phyloP scores from a whole-genome alignment of 2,797 vertebrate genomes.

The Bucorvus abyssinicus region DNA sequence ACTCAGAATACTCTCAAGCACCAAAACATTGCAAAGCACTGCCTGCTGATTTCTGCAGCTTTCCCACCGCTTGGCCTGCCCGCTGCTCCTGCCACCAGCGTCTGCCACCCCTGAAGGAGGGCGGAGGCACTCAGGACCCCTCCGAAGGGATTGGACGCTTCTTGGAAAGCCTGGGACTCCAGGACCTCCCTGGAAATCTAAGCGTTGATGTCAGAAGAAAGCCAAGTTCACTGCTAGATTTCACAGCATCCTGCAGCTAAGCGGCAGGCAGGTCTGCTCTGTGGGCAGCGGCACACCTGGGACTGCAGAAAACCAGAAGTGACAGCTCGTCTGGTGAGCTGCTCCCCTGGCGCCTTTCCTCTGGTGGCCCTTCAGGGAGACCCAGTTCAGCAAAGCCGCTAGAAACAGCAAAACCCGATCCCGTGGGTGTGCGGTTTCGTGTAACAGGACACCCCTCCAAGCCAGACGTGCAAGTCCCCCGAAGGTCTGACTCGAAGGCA shows the following conservation, averaged over 20 bases:
- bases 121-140: not conserved
- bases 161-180: not conserved
- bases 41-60: not conserved
- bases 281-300: not conserved
- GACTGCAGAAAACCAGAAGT: not conserved
- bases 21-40: not conserved
- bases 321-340: slow-evolving; percentile 63
- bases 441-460: slow-evolving; percentile 42
- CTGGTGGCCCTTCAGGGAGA: slow-evolving; percentile 61
- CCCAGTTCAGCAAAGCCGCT: slow-evolving; percentile 56
- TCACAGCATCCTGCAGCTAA: not conserved
- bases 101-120: not conserved
- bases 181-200: not conserved
- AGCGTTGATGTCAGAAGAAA: not conserved
- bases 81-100: not conserved
- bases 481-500: slow-evolving; percentile 33
- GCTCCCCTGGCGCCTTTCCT: slow-evolving; percentile 18
- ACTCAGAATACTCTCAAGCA: not conserved
- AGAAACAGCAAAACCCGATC: slow-evolving; percentile 62
- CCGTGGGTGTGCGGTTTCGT: not conserved
- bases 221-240: not conserved
- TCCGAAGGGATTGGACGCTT: not conserved
- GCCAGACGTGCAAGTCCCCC: slow-evolving; percentile 17
- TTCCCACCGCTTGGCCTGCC: not conserved
- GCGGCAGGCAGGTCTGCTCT: not conserved